Evolutionary conservation across 2,888 invertebrate genomes (phyloP).

Genomic region (Sepioteuthis lessoniana): DNA sequence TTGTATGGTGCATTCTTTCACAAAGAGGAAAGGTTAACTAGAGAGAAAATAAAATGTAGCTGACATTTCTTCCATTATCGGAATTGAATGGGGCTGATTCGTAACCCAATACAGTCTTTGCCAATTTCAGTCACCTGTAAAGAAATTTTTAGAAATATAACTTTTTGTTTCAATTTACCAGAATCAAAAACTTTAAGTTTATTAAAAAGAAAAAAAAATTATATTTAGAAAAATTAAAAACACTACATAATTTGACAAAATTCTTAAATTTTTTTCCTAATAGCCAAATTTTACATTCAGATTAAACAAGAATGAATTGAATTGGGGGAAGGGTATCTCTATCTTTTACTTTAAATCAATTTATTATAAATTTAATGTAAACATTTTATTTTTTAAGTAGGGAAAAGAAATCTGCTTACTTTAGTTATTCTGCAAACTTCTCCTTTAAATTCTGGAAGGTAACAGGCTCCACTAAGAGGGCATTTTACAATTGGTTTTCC

Average conservation of each 20-base stretch:
- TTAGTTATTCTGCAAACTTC: slow-evolving; percentile 82
- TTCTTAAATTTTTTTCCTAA: too few species aligned
- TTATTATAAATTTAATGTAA: neutral
- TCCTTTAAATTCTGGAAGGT: slow-evolving; percentile 89
- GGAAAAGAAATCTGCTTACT: slow-evolving; percentile 59
- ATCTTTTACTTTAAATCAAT: too few species aligned
- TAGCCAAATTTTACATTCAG: neutral
- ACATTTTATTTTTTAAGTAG: too few species aligned
- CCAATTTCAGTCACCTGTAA: slow-evolving; percentile 85
- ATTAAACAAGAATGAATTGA: too few species aligned
- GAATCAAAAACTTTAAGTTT: too few species aligned
- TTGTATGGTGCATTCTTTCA: neutral
- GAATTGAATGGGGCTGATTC: slow-evolving; percentile 85
- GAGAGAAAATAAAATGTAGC: neutral
- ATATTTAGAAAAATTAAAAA: too few species aligned
- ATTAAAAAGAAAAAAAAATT: neutral
- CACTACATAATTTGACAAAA: too few species aligned
- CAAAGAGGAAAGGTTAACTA: neutral
- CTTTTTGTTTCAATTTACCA: neutral
- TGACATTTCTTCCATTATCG: slow-evolving; percentile 66
- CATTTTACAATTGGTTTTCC: slow-evolving; percentile 96
- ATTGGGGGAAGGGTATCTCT: too few species aligned
- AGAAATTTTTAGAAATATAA: slow-evolving; percentile 47
- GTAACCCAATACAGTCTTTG: slow-evolving; percentile 89
- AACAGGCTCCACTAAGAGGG: slow-evolving; percentile 90